Percentiles rank a stretch among this genome's conserved stretches.
Conservation (phyloP, 1,140 invertebrate species). For the Pinna nobilis region DNA sequence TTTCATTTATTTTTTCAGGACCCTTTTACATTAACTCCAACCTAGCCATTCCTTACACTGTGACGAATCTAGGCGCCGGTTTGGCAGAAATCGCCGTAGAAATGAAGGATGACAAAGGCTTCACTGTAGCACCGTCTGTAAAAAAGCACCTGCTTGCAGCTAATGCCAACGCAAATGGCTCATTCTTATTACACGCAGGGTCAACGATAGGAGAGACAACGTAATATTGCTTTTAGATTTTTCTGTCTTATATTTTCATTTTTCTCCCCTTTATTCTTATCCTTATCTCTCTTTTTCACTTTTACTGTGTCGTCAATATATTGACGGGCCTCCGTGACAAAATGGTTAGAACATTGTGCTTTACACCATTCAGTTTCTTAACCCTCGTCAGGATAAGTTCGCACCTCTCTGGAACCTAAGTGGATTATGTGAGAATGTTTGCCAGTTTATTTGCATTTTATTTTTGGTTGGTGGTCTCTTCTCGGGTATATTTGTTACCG, state of each 20-base stretch:
- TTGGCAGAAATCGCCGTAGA: not conserved
- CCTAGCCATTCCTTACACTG: slow-evolving; percentile 20
- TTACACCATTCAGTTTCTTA: too few relatives aligned
- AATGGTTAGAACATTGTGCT: too few relatives aligned
- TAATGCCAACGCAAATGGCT: slow-evolving; percentile 6
- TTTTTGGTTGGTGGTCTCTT: too few relatives aligned
- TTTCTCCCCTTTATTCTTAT: not conserved
- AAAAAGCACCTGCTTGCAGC: slow-evolving; percentile 1
- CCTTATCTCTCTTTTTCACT: too few relatives aligned
- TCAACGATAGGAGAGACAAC: slow-evolving; percentile 5
- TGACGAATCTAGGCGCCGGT: slow-evolving; percentile 31
- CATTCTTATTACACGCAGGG: slow-evolving; percentile 15
- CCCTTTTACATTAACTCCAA: slow-evolving; percentile 26
- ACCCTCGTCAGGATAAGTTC: too few relatives aligned
- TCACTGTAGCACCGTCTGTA: slow-evolving; percentile 12
- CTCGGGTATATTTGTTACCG: too few relatives aligned
- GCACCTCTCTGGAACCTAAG: too few relatives aligned
- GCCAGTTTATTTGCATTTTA: too few relatives aligned
- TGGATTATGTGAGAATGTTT: too few relatives aligned
- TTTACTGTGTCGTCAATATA: too few relatives aligned
- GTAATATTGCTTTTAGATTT: slow-evolving; percentile 12
- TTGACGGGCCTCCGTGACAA: too few relatives aligned
- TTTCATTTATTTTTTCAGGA: slow-evolving; percentile 2
- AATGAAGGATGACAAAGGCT: slow-evolving; percentile 25
- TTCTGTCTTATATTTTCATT: not conserved